Evolutionary conservation across 1,140 invertebrate species (phyloP), one percentile per base, ranked within the genome.

Genomic region (Agrypnia vestita): DNA sequence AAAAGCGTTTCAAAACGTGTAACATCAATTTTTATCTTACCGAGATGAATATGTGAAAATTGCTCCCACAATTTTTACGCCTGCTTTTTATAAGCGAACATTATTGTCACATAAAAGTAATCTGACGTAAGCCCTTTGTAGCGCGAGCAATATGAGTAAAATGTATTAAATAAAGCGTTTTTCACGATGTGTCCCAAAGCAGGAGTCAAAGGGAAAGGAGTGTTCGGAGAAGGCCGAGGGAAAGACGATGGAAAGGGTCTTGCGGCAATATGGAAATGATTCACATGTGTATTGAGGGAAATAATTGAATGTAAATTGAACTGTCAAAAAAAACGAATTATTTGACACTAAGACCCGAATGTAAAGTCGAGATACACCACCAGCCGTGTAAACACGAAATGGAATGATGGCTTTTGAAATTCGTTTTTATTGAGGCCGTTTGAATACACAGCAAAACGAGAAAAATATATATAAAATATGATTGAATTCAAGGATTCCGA

Each of bases 291-390:
- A 82, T 82, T 82, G 78, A 82, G 76, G 76, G 76, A 82, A 77
- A 82, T 82, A 82, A 80, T 80, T 80, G 73, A 80, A 81, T 81
- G 80, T 77, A 81, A 81, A 78, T 76, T 56, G 76, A 82, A 78
- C 55, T 82, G 80, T 79, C 76, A 79, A 76, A 67, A 61, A 79
- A 81, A 79, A 78, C 69, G 80, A 82, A 76, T 78, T 74, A 76
- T 79, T 77, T 75, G 49, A 76, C 76, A 79, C 64, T 82, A 64
- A 71, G 76, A 71, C 77, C 72, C 76, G 64, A 76, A 81, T 74
- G 56, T 55, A 59, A 78, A 78, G 56, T 76, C 56, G 59, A 71
- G 69, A 81, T 77, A 77, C 72, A 77, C 76, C 64, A 43, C 47
- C 17, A 73, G 51, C 56, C 56, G 43, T 81, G 80, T 81, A 81